Evolutionary conservation across 2,797 vertebrate genomes (phyloP).

Genomic region (Chaetodon trifasciatus): DNA sequence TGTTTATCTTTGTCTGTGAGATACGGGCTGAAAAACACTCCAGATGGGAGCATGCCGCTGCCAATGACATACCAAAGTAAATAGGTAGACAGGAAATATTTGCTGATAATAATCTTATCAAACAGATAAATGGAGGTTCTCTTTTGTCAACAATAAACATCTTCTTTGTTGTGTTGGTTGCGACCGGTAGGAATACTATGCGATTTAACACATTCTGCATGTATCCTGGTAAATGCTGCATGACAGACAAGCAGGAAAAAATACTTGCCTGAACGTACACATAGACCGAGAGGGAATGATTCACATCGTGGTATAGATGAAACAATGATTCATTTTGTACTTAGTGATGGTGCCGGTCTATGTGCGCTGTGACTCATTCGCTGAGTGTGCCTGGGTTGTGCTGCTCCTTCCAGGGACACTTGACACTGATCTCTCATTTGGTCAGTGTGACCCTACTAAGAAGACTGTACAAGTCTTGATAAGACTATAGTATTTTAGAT

Average conservation of each 20-base stretch:
- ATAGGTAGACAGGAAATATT: slow-evolving; percentile 77
- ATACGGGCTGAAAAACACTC: slow-evolving; percentile 77
- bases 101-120: slow-evolving; percentile 83
- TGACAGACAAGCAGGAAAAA: slow-evolving; percentile 20
- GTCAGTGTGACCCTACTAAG: slow-evolving; percentile 39
- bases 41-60: slow-evolving; percentile 72
- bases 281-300: slow-evolving; percentile 6
- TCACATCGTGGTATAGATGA: slow-evolving; percentile 11
- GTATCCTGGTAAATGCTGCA: slow-evolving; percentile 2
- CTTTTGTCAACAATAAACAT: slow-evolving; percentile 56
- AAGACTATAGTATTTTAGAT: slow-evolving; percentile 9
- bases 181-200: slow-evolving; percentile 12
- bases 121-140: slow-evolving; percentile 69
- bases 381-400: slow-evolving; percentile 20
- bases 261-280: slow-evolving; percentile 14
- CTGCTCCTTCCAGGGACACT: slow-evolving; percentile 44
- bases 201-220: slow-evolving; percentile 12
- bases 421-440: slow-evolving; percentile 51
- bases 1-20: slow-evolving; percentile 79
- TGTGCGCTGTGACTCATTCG: slow-evolving; percentile 39
- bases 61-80: slow-evolving; percentile 75
- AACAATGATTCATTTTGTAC: slow-evolving; percentile 29
- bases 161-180: slow-evolving; percentile 32
- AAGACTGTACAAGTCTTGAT: slow-evolving; percentile 5
- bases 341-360: slow-evolving; percentile 8